A percentile compares a stretch with the other conserved stretches of the same genome.
These are phyloP conservation scores for Peromyscus leucopus DNA, from an alignment of 2,113 vertebrate genomes.

Conservation along the genomic window DNA sequence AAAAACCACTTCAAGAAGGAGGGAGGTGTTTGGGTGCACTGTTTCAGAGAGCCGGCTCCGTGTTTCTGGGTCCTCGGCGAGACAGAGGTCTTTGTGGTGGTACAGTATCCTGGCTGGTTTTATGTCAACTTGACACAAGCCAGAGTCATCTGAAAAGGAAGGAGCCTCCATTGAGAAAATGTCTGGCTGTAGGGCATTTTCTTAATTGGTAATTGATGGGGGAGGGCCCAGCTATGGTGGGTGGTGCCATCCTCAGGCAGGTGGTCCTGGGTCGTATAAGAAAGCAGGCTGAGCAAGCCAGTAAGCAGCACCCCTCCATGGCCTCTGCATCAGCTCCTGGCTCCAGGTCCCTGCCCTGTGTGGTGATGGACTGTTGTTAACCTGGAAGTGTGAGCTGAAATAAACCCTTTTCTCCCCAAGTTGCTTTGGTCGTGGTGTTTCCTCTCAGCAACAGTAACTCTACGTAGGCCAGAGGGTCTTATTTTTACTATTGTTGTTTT, in stretches of 20 bases:
- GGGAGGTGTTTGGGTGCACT: neutral
- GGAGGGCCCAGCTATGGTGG: neutral
- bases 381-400: neutral
- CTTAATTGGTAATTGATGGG: neutral
- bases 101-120: neutral
- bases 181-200: neutral
- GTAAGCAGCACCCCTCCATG: neutral
- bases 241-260: neutral
- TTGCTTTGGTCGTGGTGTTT: neutral
- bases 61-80: neutral
- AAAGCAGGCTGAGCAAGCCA: neutral
- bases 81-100: neutral
- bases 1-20: neutral
- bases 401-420: neutral
- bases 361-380: neutral
- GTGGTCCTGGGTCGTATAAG: neutral
- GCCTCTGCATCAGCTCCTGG: neutral
- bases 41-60: neutral
- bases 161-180: neutral
- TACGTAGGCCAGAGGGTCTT: neutral
- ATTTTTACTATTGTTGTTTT: neutral
- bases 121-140: neutral
- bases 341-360: neutral
- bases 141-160: neutral
- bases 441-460: neutral